Evolutionary conservation across 2,113 vertebrate genomes (phyloP).

Genomic region (Zingel zingel): DNA sequence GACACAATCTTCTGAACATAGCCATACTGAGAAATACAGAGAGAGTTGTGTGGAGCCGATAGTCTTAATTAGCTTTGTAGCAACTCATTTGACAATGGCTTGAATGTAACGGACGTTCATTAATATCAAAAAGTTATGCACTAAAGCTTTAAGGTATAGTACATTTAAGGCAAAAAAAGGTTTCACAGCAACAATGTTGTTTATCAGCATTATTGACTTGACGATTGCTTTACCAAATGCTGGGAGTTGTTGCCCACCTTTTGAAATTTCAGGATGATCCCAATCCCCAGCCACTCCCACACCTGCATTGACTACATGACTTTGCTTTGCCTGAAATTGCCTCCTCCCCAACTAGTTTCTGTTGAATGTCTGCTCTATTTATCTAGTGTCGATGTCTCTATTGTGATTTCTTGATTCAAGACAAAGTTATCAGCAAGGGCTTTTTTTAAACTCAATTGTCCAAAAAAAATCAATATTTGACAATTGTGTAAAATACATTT

Average conservation of each 20-base stretch:
- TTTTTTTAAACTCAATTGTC: not conserved
- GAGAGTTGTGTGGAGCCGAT: no score
- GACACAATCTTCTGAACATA: no score
- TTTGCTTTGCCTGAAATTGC: not conserved
- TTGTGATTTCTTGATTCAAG: not conserved
- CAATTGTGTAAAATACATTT: no score
- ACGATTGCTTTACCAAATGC: not conserved
- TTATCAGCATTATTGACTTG: not conserved
- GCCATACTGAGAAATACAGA: no score
- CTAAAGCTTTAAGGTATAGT: not conserved
- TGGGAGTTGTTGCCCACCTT: not conserved
- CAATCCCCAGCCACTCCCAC: not conserved
- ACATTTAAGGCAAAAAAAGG: no score
- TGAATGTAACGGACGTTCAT: no score
- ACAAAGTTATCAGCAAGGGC: not conserved
- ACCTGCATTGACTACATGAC: not conserved
- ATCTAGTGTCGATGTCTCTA: not conserved
- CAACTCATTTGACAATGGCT: no score
- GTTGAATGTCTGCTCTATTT: not conserved
- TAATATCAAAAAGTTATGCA: no score
- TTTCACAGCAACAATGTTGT: not conserved
- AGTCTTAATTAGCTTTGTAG: no score
- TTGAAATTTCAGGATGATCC: not conserved
- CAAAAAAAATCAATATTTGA: no score
- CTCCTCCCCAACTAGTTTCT: constrained; percentile 2